Base-by-base conservation (phyloP, 2,797 vertebrate species). In the Acanthis flammea region DNA sequence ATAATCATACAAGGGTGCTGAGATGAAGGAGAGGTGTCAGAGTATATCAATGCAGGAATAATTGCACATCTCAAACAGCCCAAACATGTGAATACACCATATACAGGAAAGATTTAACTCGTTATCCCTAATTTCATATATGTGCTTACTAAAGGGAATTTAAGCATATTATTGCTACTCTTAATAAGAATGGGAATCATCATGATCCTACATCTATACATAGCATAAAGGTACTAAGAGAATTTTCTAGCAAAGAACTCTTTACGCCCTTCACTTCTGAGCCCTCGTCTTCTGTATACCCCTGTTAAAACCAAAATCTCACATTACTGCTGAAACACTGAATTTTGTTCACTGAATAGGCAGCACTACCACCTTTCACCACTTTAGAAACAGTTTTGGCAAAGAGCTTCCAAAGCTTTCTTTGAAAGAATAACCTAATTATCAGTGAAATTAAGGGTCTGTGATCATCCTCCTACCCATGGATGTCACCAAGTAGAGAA, bases 1-100 rank as follows among this genome's bases (percentile, higher is more conserved):
- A 37, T 19, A 42, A 13, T 31, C 31, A 7, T 14, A 57, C 14
- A 21, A 0, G 0, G 25, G 27, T 57, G 28, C 50, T 47, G 67
- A 31, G 44, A 73, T 3, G 27, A 81, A 15, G 72, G n/a, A 81
- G 23, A 58, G 19, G 44, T 44, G 12, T 44, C 0, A 3, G 25
- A 65, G 4, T 17, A 10, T 44, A 74, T 47, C 11, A 50, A 76
- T 22, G 4, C 0, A 61, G 67, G 60, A 61, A 77, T 25, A 19
- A 41, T 7, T 2, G 0, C 68, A 72, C 14, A 37, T 57, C 39
- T 47, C 57, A 48, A 72, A 65, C 25, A 37, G 14, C 42, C 8
- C 65, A 71, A 24, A 35, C 13, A 51, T 47, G 23, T 62, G 55
- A 72, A 50, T 54, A 18, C 7, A 53, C 45, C 33, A 37, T 3